Evolutionary conservation across 2,797 vertebrate genomes (phyloP).

Genomic region (Ibycter americanus): DNA sequence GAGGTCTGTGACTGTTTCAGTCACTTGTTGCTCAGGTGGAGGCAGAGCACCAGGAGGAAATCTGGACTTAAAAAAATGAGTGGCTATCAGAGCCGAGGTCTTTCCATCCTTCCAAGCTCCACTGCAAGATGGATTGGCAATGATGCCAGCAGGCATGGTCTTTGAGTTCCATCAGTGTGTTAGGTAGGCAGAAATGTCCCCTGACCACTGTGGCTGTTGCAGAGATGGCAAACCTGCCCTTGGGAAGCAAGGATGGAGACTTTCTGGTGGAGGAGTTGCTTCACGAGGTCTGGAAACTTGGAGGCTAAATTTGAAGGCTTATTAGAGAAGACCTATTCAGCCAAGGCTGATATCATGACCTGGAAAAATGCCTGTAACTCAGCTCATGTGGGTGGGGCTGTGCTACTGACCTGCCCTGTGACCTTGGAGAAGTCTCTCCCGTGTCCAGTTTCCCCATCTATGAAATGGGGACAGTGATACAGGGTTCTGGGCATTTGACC

Average conservation of each 20-base stretch:
- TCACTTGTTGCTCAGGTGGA: background rate
- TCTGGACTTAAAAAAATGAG: background rate
- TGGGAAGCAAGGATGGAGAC: background rate
- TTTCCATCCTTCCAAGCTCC: background rate
- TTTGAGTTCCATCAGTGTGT: background rate
- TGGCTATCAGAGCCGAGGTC: background rate
- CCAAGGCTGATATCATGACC: background rate
- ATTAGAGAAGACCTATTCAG: background rate
- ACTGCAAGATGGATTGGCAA: background rate
- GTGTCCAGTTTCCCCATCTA: background rate
- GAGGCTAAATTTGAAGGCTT: background rate
- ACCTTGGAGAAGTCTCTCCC: background rate
- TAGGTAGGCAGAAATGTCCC: background rate
- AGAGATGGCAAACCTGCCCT: background rate
- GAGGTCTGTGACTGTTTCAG: background rate
- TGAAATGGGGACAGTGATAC: background rate
- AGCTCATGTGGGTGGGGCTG: background rate
- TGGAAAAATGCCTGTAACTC: background rate
- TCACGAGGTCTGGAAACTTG: background rate
- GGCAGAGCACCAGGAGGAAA: background rate
- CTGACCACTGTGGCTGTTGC: background rate
- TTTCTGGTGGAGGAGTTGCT: background rate
- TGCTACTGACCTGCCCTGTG: background rate
- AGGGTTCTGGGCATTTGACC: background rate
- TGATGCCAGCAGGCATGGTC: accelerated